A percentile compares a stretch with the other conserved stretches of the same genome.
Conservation (phyloP, 2,888 invertebrate species). For the Agonopterix arenella region DNA sequence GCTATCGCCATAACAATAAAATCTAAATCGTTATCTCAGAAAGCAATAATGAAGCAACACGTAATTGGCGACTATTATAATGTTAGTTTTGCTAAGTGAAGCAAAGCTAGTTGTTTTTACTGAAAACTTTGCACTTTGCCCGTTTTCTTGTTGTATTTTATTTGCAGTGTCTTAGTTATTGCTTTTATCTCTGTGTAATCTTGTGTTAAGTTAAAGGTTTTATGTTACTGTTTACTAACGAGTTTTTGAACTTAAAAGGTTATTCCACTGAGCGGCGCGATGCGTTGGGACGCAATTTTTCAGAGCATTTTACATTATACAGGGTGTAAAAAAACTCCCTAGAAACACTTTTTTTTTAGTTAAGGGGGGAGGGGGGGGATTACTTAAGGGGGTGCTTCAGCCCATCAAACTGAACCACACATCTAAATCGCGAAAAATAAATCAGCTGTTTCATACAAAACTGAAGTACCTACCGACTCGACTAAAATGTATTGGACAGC, state of each 20-base stretch:
- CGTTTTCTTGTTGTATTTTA: slow-evolving; percentile 36
- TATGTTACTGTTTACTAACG: background rate
- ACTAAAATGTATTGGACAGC: too few species aligned
- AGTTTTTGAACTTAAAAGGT: background rate
- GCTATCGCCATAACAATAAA: slow-evolving; percentile 5
- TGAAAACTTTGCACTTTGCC: slow-evolving; percentile 40
- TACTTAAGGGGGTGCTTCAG: too few species aligned
- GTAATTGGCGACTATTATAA: slow-evolving; percentile 18
- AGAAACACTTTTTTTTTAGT: too few species aligned
- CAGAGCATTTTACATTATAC: too few species aligned
- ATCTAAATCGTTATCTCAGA: background rate
- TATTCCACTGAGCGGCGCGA: too few species aligned
- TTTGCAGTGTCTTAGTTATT: slow-evolving; percentile 30
- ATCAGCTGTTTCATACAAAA: too few species aligned
- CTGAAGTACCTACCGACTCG: too few species aligned
- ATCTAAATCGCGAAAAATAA: too few species aligned
- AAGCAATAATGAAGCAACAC: background rate
- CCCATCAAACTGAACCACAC: too few species aligned
- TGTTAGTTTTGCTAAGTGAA: slow-evolving; percentile 38
- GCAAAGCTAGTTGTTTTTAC: slow-evolving; percentile 3
- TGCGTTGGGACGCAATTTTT: too few species aligned
- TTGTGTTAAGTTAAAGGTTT: background rate
- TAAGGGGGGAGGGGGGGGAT: too few species aligned
- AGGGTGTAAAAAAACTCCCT: too few species aligned
- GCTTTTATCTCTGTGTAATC: slow-evolving; percentile 24